Percentiles rank a stretch among this genome's conserved stretches.
These are phyloP conservation scores for Synergus laeviventris DNA, from an alignment of 2,888 invertebrate species.

Conservation along the genomic window DNA sequence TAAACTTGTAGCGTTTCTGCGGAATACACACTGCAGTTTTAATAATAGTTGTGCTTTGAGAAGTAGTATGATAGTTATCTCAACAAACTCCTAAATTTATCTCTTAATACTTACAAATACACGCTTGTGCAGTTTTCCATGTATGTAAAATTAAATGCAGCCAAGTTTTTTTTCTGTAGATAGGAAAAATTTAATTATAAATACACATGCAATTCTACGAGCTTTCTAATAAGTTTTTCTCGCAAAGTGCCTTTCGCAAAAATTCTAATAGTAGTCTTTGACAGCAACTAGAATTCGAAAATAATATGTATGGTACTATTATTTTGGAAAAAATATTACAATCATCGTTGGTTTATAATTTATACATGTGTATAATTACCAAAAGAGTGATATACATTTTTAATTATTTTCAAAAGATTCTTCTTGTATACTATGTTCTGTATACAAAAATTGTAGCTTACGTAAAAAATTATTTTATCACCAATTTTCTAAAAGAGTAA, in stretches of 20 bases:
- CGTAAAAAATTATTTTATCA: not conserved
- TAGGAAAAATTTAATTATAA: not conserved
- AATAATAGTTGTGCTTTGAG: not conserved
- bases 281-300: not conserved
- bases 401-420: constrained; percentile 3
- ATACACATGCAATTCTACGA: not conserved
- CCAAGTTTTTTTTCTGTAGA: not conserved
- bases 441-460: constrained; percentile 15
- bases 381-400: not conserved
- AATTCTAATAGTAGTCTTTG: not conserved
- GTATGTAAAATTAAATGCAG: constrained; percentile 3
- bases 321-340: not conserved
- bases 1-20: constrained; percentile 32
- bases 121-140: constrained; percentile 7
- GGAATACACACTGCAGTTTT: constrained; percentile 18
- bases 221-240: not conserved
- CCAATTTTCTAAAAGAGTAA: not conserved
- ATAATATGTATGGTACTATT: not conserved
- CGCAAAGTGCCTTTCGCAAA: not conserved
- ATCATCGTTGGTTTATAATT: not conserved
- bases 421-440: not conserved
- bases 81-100: constrained; percentile 2
- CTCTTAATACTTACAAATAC: not conserved
- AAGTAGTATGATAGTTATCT: constrained; percentile 16
- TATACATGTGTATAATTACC: not conserved